These are phyloP conservation scores for Heteromormyrus szaboi DNA, from an alignment of 2,797 vertebrate genomes.

Conservation along the genomic window DNA sequence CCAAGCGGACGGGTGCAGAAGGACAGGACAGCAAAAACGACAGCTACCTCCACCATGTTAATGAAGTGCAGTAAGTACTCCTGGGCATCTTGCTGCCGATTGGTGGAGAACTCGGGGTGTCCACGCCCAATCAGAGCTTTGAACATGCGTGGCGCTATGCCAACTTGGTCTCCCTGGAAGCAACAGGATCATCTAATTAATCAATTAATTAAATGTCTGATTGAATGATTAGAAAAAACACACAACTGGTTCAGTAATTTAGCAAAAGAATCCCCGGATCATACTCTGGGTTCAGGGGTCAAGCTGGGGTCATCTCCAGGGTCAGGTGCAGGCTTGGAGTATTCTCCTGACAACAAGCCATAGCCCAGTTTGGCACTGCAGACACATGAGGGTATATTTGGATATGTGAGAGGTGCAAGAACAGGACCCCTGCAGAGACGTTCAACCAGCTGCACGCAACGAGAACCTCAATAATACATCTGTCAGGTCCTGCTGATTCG, in stretches of 20 bases:
- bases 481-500: background rate
- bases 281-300: conserved; percentile 79
- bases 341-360: conserved; percentile 87
- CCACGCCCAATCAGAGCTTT: conserved; percentile 93
- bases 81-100: conserved; percentile 95
- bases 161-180: conserved; percentile 83
- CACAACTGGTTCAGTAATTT: background rate
- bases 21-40: background rate
- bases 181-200: conserved; percentile 3
- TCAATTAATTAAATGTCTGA: background rate
- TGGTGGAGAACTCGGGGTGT: conserved; percentile 96
- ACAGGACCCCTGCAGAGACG: background rate
- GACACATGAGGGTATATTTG: background rate
- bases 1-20: background rate
- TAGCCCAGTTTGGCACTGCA: conserved; percentile 89
- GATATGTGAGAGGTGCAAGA: background rate
- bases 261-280: conserved; percentile 12
- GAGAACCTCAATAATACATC: background rate
- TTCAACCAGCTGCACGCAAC: background rate
- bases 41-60: conserved; percentile 97
- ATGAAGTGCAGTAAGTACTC: conserved; percentile 98
- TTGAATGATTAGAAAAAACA: background rate
- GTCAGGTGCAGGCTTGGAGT: conserved; percentile 82
- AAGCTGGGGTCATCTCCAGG: conserved; percentile 69
- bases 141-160: conserved; percentile 93